Conservation (phyloP, 2,888 invertebrate species). For the Eulithis prunata region DNA sequence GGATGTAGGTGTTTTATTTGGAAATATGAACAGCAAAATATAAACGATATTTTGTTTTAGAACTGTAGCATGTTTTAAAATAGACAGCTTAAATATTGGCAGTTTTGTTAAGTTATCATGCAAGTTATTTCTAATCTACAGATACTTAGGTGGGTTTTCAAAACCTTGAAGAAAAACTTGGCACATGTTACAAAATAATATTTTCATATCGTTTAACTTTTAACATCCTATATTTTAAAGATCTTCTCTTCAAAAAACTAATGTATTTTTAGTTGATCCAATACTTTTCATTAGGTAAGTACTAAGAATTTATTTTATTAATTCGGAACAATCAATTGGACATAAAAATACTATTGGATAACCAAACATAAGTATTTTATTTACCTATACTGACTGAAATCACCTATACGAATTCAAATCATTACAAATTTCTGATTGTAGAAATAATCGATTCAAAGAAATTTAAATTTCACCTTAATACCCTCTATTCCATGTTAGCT, state of each 20-base stretch:
- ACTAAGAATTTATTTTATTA: too few species aligned
- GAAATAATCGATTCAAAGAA: neutral
- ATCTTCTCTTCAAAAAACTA: neutral
- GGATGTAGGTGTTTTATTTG: neutral
- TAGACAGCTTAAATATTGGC: conserved; percentile 54
- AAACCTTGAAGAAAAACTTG: conserved; percentile 16
- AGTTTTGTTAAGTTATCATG: conserved; percentile 55
- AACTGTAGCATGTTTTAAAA: conserved; percentile 36
- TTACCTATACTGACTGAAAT: too few species aligned
- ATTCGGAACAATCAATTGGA: too few species aligned
- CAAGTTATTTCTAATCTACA: conserved; percentile 49
- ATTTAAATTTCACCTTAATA: conserved; percentile 10
- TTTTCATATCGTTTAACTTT: neutral
- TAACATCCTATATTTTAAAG: too few species aligned
- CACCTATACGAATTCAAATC: too few species aligned
- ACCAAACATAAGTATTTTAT: too few species aligned
- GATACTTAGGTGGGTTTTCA: conserved; percentile 40
- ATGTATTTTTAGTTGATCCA: neutral
- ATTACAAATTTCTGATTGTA: too few species aligned
- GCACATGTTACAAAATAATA: conserved; percentile 25
- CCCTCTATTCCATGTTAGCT: conserved; percentile 27
- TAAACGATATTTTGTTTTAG: neutral
- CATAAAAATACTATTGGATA: too few species aligned
- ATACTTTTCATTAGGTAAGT: too few species aligned
- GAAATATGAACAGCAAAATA: conserved; percentile 4